These are phyloP conservation scores for Schizopygopsis malacanthus DNA, from an alignment of 2,797 vertebrate genomes.

Conservation along the genomic window DNA sequence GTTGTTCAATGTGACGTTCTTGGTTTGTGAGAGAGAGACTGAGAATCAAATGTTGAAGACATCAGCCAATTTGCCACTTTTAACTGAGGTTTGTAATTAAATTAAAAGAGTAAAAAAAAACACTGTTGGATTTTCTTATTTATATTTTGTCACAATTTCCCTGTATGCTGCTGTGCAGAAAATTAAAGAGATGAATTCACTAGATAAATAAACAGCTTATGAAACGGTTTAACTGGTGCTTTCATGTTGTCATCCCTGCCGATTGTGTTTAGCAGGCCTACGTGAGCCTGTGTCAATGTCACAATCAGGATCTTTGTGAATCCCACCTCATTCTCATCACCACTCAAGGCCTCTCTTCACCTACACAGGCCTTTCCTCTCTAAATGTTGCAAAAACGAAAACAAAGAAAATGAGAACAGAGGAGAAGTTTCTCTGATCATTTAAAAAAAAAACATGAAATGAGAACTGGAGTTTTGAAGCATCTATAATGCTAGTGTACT, in stretches of 20 bases:
- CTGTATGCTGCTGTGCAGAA: constrained; percentile 86
- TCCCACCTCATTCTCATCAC: constrained; percentile 2
- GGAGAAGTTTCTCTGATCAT: constrained; percentile 52
- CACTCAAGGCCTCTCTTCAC: background rate
- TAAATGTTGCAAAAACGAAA: constrained; percentile 9
- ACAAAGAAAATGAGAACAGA: constrained; percentile 30
- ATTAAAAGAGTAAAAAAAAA: constrained; percentile 79
- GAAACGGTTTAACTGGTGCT: constrained; percentile 72
- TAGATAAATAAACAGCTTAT: constrained; percentile 83
- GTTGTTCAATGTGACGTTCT: constrained; percentile 80
- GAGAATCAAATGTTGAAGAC: constrained; percentile 68
- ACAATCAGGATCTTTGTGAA: constrained; percentile 31
- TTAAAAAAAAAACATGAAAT: constrained; percentile 44
- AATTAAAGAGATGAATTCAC: constrained; percentile 80
- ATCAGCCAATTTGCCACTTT: constrained; percentile 78
- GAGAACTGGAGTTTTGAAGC: background rate
- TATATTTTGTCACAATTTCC: constrained; percentile 83
- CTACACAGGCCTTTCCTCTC: constrained; percentile 12
- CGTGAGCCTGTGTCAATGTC: background rate
- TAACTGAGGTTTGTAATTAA: constrained; percentile 81
- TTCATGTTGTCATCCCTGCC: constrained; percentile 56
- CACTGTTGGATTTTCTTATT: constrained; percentile 86
- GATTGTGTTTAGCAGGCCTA: constrained; percentile 19
- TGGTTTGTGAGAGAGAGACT: constrained; percentile 69
- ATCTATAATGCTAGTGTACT: background rate